Conservation (phyloP, 2,888 invertebrate genomes). For the Trachelus iudaicus region DNA sequence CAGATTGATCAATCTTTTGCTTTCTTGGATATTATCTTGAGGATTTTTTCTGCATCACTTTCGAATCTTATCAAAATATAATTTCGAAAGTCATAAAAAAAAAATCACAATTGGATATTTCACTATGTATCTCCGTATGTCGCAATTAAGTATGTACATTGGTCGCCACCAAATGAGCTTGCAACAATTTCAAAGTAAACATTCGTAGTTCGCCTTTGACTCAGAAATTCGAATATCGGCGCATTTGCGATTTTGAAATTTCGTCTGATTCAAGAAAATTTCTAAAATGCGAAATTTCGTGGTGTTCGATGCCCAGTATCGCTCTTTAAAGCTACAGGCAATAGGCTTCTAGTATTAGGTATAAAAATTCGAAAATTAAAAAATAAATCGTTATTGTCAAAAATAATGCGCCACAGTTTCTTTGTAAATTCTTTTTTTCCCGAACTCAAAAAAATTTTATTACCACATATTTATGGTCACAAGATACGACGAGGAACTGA, state of each 20-base stretch:
- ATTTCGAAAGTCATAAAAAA: background rate
- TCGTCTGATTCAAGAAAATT: background rate
- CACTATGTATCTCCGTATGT: background rate
- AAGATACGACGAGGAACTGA: too few relatives aligned
- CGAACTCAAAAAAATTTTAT: too few relatives aligned
- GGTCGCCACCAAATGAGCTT: background rate
- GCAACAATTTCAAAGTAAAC: background rate
- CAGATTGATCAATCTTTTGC: background rate
- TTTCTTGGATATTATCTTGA: background rate
- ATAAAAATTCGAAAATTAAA: too few relatives aligned
- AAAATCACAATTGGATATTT: background rate
- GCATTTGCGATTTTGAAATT: background rate
- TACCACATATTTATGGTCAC: too few relatives aligned
- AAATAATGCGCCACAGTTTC: too few relatives aligned
- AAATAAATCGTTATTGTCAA: too few relatives aligned
- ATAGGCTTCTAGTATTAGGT: too few relatives aligned
- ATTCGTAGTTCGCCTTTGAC: background rate
- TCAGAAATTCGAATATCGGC: background rate
- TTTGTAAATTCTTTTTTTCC: too few relatives aligned
- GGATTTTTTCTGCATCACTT: rapidly evolving
- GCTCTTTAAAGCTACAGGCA: background rate
- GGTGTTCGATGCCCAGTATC: background rate
- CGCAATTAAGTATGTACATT: too few relatives aligned
- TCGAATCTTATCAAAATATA: background rate
- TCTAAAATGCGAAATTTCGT: background rate